These are phyloP conservation scores for Camponotus pennsylvanicus DNA, from an alignment of 1,140 invertebrate genomes.

Conservation along the genomic window DNA sequence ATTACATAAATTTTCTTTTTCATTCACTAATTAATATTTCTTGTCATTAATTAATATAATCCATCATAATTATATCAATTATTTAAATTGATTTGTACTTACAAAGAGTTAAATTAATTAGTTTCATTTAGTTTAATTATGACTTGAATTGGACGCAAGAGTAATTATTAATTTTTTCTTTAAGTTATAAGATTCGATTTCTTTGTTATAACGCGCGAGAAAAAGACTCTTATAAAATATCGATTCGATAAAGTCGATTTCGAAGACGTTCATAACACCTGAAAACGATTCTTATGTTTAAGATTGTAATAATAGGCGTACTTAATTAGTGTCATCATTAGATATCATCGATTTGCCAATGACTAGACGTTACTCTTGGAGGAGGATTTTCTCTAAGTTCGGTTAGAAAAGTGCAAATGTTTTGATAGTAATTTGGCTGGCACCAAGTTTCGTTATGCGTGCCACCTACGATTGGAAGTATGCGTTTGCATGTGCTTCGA, in stretches of 20 bases:
- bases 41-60: neutral
- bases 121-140: neutral
- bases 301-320: neutral
- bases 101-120: neutral
- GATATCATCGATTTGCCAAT: slow-evolving; percentile 82
- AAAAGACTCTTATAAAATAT: slow-evolving; percentile 1
- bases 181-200: neutral
- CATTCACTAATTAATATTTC: neutral
- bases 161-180: slow-evolving; percentile 2
- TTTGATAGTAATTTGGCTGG: slow-evolving; percentile 88
- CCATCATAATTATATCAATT: slow-evolving; percentile 9
- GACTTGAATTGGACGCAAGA: neutral
- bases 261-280: neutral
- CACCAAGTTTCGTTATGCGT: slow-evolving; percentile 97
- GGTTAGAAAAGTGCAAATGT: slow-evolving; percentile 87
- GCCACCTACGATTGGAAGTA: slow-evolving; percentile 91
- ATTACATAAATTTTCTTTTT: neutral
- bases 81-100: neutral
- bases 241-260: slow-evolving; percentile 11
- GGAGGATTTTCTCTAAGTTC: slow-evolving; percentile 83
- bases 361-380: slow-evolving; percentile 67
- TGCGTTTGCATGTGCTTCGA: slow-evolving; percentile 90
- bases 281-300: neutral
- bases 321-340: slow-evolving; percentile 58
- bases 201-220: neutral